These are phyloP conservation scores for Lepidonotus clava DNA, from an alignment of 2,888 invertebrate genomes.

Conservation along the genomic window DNA sequence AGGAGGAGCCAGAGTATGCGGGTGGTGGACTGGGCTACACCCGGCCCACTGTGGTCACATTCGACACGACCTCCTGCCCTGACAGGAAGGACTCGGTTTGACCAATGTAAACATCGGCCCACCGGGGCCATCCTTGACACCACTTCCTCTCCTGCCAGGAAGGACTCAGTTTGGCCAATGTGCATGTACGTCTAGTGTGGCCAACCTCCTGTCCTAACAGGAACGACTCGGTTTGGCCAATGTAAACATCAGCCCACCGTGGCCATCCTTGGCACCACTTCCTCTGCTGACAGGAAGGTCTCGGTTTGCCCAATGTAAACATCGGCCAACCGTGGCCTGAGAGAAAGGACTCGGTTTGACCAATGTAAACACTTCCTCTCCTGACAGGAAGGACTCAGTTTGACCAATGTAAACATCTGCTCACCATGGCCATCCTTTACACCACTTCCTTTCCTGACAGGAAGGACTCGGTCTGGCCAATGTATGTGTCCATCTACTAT, in stretches of 20 bases:
- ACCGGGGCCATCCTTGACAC: neutral
- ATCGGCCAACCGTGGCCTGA: neutral
- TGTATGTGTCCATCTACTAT: too few species aligned
- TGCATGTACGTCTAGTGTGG: too few species aligned
- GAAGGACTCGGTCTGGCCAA: neutral
- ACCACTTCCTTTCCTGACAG: neutral
- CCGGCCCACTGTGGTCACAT: neutral
- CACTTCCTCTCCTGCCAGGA: neutral
- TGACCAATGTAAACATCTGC: neutral
- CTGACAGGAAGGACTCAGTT: neutral
- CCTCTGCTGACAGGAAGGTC: neutral
- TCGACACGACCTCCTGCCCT: neutral
- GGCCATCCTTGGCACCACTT: too few species aligned
- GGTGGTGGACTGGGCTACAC: neutral
- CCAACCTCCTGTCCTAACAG: too few species aligned
- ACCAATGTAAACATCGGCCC: neutral
- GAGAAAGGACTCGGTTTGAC: neutral
- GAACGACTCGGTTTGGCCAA: too few species aligned
- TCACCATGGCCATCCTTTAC: neutral
- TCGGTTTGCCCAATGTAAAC: neutral
- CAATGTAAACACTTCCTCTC: too few species aligned
- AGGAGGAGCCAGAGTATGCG: neutral
- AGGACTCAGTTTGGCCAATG: neutral
- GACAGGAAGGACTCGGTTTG: neutral
- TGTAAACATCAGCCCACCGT: too few species aligned